Evolutionary conservation across 2,797 vertebrate genomes (phyloP).

Genomic region (Siniperca scherzeri): DNA sequence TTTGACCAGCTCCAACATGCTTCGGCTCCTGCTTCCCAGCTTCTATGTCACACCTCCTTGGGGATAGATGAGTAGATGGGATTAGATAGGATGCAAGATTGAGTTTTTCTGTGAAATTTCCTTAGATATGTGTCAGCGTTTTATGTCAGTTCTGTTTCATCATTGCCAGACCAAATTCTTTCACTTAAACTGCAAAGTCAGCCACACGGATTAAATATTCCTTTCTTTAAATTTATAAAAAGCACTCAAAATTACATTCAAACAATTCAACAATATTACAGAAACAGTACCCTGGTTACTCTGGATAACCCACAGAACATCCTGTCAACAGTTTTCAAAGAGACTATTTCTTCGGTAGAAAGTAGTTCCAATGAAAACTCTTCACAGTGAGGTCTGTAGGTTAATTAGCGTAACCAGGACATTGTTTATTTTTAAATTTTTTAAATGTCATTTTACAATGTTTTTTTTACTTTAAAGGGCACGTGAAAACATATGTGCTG

Average conservation of each 20-base stretch:
- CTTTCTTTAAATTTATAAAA: not conserved
- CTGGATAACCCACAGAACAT: not conserved
- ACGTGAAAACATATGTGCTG: not conserved
- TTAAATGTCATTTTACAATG: not conserved
- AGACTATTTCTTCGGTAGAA: not conserved
- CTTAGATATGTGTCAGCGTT: not conserved
- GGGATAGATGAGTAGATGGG: constrained; percentile 54
- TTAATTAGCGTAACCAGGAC: not conserved
- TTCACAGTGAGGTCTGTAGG: not conserved
- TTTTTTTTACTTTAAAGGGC: not conserved
- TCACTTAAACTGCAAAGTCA: not conserved
- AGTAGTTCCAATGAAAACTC: not conserved
- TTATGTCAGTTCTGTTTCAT: constrained; percentile 12
- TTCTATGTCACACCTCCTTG: constrained; percentile 54
- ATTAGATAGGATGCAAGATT: constrained; percentile 32
- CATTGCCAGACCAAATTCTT: not conserved
- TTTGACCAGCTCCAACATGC: constrained; percentile 78
- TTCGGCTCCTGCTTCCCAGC: constrained; percentile 46
- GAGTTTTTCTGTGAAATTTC: constrained; percentile 18
- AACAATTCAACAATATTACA: not conserved
- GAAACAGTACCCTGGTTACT: not conserved
- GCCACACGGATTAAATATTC: not conserved
- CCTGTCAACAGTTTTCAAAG: not conserved
- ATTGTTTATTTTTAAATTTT: not conserved
- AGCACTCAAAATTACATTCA: not conserved